Evolutionary conservation across 2,888 invertebrate genomes (phyloP).

Genomic region (Pimpla rufipes): DNA sequence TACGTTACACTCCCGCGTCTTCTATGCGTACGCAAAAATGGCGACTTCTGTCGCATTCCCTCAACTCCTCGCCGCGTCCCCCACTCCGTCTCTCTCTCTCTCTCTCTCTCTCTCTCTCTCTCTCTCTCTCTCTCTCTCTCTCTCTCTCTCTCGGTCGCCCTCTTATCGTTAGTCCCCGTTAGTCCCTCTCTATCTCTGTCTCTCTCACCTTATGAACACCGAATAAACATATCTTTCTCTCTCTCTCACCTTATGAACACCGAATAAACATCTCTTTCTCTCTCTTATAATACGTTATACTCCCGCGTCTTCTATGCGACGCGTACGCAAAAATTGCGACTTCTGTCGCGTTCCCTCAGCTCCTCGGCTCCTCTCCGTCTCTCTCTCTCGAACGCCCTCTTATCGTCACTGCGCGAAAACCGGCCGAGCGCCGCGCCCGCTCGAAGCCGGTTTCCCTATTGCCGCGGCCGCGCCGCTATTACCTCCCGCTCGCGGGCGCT

Average conservation of each 20-base stretch:
- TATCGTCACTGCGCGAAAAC: slow-evolving; percentile 56
- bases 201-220: too few species aligned
- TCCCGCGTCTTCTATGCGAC: slow-evolving; percentile 15
- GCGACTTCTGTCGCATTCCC: too few species aligned
- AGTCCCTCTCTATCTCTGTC: too few species aligned
- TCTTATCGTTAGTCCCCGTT: slow-evolving; percentile 63
- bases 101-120: too few species aligned
- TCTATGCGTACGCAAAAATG: too few species aligned
- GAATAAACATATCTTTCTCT: too few species aligned
- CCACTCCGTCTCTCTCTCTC: too few species aligned
- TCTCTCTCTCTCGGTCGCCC: slow-evolving; percentile 18
- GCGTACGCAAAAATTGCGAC: slow-evolving; percentile 46
- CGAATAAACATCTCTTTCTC: too few species aligned
- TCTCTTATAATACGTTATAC: slow-evolving; percentile 13
- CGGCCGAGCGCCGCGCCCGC: slow-evolving; percentile 32
- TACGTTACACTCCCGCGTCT: too few species aligned
- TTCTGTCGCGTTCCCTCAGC: slow-evolving; percentile 14
- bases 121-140: slow-evolving; percentile 19
- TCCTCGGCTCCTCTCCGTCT: neutral
- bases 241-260: too few species aligned
- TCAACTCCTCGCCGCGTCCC: too few species aligned
- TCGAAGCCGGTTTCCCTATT: slow-evolving; percentile 62
- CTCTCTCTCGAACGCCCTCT: slow-evolving; percentile 51
- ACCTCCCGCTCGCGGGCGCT: slow-evolving; percentile 32
- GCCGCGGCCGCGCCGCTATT: slow-evolving; percentile 50